Base-by-base conservation (phyloP, 2,888 invertebrate species). In the Coecobrya sp. region DNA sequence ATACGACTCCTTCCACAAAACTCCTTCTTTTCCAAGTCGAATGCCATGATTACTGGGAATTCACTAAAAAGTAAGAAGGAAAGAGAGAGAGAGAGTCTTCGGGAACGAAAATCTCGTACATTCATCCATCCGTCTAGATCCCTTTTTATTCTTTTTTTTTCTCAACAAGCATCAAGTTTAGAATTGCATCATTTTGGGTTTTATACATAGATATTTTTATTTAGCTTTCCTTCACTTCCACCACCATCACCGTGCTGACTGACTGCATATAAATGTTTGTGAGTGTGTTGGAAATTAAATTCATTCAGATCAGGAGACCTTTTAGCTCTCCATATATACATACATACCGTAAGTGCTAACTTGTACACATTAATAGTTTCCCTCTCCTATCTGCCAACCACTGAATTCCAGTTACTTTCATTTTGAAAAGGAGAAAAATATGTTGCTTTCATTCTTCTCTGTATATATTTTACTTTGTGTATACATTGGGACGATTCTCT, bases 221-320 rank as follows among this genome's bases (percentile, higher is more conserved):
- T 45, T 68, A 30, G 45, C 49, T 86, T 68, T 73, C 10, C 25
- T 81, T 55, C 42, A 42, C 13, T 65, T 68, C 16, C 36, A 36
- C 49, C 42, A 42, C 13, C 45, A 49, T 13, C 36, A 36, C 49
- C 19, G 1, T 49, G 70, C 52, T 65, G 45, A 82, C 22, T 42
- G 82, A 59, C 59, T 55, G 70, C 45, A 88, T 55, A n/a, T 42
- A 70, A 73, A 30, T 82, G 65, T 68, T 55, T 85, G 85, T 68
- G 79, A 88, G 45, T 70, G 27, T n/a, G 55, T 30, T 90, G 92
- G 87, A 92, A 92, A 92, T 92, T 92, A 92, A 92, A 92, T 92
- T 92, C 92, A 84, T 88, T 92, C 92, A 92, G 92, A 92, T 87
- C 91, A 91, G 55, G 13, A 85, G 76, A 76, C 70, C 82, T 89